Percentiles rank a stretch among this genome's conserved stretches.
These are phyloP conservation scores for Papilio xuthus DNA, from an alignment of 1,140 invertebrate species.

Conservation along the genomic window DNA sequence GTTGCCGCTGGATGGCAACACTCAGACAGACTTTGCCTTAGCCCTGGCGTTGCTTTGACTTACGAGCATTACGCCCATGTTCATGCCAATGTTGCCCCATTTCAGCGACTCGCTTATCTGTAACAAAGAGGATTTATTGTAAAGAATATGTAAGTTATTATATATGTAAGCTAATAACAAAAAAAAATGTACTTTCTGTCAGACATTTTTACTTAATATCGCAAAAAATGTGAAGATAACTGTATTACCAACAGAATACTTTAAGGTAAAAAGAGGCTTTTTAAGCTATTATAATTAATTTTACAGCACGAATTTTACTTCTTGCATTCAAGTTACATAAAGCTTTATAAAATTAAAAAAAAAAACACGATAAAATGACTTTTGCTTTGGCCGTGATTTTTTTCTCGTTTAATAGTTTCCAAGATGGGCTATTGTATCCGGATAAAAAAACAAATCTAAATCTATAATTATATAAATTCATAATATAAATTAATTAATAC, in stretches of 20 bases:
- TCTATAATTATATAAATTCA: background rate
- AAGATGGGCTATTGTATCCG: background rate
- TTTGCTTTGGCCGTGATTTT: background rate
- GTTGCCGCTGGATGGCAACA: constrained; percentile 60
- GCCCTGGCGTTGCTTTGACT: constrained; percentile 78
- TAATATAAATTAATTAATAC: background rate
- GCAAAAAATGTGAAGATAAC: background rate
- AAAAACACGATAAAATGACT: constrained; percentile 11
- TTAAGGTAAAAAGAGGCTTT: background rate
- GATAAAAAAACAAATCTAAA: background rate
- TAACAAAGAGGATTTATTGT: constrained; percentile 64
- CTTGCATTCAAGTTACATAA: background rate
- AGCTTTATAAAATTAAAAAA: background rate
- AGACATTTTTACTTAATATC: background rate
- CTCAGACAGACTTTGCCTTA: constrained; percentile 79
- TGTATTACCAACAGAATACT: no score
- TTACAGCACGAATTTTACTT: background rate
- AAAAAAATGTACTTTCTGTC: background rate
- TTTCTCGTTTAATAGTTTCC: background rate
- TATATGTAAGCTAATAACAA: background rate
- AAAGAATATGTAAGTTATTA: background rate
- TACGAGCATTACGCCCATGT: constrained; percentile 84
- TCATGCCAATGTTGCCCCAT: constrained; percentile 86
- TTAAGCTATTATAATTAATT: background rate
- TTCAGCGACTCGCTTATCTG: constrained; percentile 86